Conservation (phyloP, 2,113 vertebrate species). For the Zosterops borbonicus region DNA sequence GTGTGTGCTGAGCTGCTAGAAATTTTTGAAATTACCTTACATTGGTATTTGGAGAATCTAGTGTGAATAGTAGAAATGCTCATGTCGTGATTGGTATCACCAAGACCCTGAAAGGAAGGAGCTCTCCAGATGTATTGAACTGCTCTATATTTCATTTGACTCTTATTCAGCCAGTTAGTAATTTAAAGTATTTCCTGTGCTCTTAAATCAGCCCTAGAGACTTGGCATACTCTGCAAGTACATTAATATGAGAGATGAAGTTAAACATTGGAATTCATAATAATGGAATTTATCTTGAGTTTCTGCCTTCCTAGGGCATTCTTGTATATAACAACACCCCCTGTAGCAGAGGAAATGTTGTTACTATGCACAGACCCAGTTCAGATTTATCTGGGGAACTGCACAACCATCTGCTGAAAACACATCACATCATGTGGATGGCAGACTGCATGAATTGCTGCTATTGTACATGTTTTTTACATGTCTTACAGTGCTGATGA, state of each 20-base stretch:
- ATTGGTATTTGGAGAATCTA: background rate
- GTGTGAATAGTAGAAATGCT: background rate
- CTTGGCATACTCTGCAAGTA: background rate
- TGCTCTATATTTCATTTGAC: background rate
- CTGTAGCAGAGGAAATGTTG: background rate
- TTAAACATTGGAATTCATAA: background rate
- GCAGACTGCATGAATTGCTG: background rate
- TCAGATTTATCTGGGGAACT: background rate
- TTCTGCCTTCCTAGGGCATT: background rate
- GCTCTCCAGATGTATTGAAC: background rate
- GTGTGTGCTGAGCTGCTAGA: rapidly evolving
- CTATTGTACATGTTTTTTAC: background rate
- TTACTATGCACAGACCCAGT: background rate
- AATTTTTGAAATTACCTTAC: background rate
- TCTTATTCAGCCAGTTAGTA: background rate
- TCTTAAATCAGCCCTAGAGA: background rate
- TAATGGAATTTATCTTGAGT: background rate
- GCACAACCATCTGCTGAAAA: background rate
- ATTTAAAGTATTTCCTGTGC: background rate
- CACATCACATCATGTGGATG: background rate
- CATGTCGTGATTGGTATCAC: background rate
- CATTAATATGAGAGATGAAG: background rate
- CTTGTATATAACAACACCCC: background rate
- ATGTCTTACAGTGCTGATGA: background rate
- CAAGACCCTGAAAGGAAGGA: background rate